These are phyloP conservation scores for Psophia crepitans DNA, from an alignment of 2,113 vertebrate species.

Conservation along the genomic window DNA sequence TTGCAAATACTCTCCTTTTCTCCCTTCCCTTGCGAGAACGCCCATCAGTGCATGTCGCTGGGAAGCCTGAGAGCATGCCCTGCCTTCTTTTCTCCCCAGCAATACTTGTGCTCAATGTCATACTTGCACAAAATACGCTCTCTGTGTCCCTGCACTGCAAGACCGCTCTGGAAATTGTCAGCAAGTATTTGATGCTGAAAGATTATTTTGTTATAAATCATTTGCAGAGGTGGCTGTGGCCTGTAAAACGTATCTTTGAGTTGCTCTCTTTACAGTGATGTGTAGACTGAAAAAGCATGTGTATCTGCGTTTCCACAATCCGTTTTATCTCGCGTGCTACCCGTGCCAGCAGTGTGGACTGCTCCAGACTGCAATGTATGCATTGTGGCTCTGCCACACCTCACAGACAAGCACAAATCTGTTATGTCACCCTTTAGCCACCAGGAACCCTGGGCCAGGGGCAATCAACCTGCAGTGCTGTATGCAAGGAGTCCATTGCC, in stretches of 20 bases:
- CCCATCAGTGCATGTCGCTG: not conserved
- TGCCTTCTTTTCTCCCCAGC: not conserved
- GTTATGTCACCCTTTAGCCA: not conserved
- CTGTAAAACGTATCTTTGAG: not conserved
- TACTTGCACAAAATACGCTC: not conserved
- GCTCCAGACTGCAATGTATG: not conserved
- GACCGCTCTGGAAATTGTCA: not conserved
- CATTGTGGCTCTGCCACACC: not conserved
- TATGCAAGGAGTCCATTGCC: not conserved
- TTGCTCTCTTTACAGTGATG: not conserved
- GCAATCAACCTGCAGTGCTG: not conserved
- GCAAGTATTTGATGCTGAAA: not conserved
- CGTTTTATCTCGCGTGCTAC: not conserved
- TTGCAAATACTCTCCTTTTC: not conserved
- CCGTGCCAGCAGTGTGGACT: not conserved
- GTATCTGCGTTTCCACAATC: not conserved
- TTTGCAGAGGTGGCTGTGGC: not conserved
- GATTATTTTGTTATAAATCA: not conserved
- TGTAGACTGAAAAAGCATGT: not conserved
- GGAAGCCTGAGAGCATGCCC: not conserved
- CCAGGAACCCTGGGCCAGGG: fast-evolving
- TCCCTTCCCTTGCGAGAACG: not conserved
- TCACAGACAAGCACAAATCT: not conserved
- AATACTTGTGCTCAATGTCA: not conserved
- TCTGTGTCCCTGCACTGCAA: not conserved